phyloP scores from a whole-genome alignment of 2,113 vertebrate species.

The Syrrhaptes paradoxus region DNA sequence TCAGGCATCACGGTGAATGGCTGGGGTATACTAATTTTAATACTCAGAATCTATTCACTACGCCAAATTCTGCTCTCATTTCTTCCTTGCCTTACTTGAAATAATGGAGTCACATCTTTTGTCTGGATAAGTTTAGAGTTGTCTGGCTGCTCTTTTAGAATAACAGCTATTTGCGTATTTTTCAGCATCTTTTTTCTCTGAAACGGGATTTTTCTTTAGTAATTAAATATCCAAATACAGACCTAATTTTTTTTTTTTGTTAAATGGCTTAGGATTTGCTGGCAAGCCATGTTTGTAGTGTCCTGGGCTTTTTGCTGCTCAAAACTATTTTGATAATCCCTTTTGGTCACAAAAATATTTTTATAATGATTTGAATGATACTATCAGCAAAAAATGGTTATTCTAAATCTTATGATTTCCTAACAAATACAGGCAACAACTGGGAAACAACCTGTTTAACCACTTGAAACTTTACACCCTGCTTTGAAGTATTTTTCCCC shows the following conservation, averaged over 20 bases:
- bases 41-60: background rate
- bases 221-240: background rate
- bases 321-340: background rate
- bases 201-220: background rate
- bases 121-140: background rate
- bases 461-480: background rate
- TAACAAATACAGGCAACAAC: background rate
- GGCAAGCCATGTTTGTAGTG: background rate
- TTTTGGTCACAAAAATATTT: background rate
- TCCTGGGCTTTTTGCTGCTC: background rate
- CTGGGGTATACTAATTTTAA: background rate
- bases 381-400: background rate
- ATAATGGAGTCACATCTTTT: background rate
- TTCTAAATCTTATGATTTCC: background rate
- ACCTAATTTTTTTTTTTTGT: background rate
- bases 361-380: background rate
- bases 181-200: background rate
- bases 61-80: background rate
- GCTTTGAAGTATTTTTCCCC: background rate
- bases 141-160: background rate
- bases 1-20: background rate
- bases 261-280: background rate
- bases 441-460: background rate
- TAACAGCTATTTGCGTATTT: background rate
- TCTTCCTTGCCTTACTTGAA: background rate